Percentiles rank a stretch among this genome's conserved stretches.
These are phyloP conservation scores for Porites cylindrica DNA, from an alignment of 92 coral and sea anemone species.

Conservation along the genomic window DNA sequence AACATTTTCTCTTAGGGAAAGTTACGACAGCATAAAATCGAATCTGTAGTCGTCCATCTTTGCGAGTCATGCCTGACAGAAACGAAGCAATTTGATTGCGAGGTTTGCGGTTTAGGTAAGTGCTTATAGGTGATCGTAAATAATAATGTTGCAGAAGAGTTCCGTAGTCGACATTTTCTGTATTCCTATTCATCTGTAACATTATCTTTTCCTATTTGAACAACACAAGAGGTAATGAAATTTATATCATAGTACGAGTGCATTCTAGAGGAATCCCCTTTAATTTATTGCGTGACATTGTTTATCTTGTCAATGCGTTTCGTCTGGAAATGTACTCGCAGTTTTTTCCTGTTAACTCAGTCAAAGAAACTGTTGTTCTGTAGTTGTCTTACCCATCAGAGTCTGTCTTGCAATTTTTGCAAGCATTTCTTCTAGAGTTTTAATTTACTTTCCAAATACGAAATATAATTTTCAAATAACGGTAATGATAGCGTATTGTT, in stretches of 20 bases:
- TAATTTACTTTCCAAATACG: neutral
- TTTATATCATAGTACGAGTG: no score
- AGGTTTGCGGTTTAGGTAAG: conserved; percentile 29
- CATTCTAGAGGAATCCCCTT: conserved; percentile 23
- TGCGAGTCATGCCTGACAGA: conserved; percentile 28
- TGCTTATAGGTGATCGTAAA: neutral
- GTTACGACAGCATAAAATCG: conserved; percentile 32
- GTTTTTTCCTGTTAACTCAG: neutral
- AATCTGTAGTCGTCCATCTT: conserved; percentile 4
- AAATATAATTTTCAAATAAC: no score
- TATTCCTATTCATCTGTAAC: neutral
- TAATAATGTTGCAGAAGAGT: neutral
- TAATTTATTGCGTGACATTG: conserved; percentile 7
- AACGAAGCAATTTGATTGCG: conserved; percentile 22
- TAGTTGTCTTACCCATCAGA: neutral
- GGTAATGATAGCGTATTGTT: no score
- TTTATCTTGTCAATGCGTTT: neutral
- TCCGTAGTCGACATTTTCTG: neutral
- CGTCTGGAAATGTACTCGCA: neutral
- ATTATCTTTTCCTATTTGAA: neutral
- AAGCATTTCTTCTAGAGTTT: neutral
- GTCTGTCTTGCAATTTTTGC: neutral
- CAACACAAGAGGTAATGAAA: neutral
- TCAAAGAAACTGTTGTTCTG: neutral
- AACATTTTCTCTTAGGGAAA: conserved; percentile 25